Percentiles rank a stretch among this genome's conserved stretches.
Conservation (phyloP, 53 echinoderm and acorn worm species). For the Hippasteria phrygiana region DNA sequence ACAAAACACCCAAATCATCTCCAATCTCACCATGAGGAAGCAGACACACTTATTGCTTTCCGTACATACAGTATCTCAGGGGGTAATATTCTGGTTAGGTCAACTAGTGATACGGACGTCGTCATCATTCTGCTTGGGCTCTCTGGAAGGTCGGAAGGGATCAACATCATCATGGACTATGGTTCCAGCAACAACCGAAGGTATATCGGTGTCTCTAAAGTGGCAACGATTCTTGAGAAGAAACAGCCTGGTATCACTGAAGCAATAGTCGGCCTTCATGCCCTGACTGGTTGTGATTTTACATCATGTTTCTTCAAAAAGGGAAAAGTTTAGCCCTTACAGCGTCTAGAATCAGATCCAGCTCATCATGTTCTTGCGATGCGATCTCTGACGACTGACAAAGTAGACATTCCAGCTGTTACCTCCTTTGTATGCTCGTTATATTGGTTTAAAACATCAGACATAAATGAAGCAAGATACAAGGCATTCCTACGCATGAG, state of each 20-base stretch:
- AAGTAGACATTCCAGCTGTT: constrained; percentile 16
- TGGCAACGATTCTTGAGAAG: constrained; percentile 36
- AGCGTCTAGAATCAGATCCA: constrained; percentile 3
- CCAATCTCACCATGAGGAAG: constrained; percentile 45
- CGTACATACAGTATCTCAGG: constrained; percentile 18
- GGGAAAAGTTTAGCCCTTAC: too few species aligned
- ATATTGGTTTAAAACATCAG: constrained; percentile 18
- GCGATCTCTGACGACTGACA: neutral
- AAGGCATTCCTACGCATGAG: constrained; percentile 11
- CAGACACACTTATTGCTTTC: constrained; percentile 60
- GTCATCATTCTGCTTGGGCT: too few species aligned
- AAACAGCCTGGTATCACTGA: constrained; percentile 45
- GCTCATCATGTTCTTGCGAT: constrained; percentile 13
- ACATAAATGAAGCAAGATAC: constrained; percentile 63
- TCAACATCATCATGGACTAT: constrained; percentile 64
- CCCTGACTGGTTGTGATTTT: constrained; percentile 55
- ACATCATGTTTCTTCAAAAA: too few species aligned
- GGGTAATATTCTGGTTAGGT: constrained; percentile 50
- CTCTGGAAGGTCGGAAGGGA: constrained; percentile 22
- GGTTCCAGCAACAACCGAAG: constrained; percentile 53
- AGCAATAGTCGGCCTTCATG: constrained; percentile 55
- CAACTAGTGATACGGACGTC: too few species aligned
- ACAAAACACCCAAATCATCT: constrained; percentile 43
- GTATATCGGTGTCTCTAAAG: constrained; percentile 28
- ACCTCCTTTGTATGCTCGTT: constrained; percentile 7